These are phyloP conservation scores for Mirounga angustirostris DNA, from an alignment of 2,113 vertebrate genomes.

Conservation along the genomic window DNA sequence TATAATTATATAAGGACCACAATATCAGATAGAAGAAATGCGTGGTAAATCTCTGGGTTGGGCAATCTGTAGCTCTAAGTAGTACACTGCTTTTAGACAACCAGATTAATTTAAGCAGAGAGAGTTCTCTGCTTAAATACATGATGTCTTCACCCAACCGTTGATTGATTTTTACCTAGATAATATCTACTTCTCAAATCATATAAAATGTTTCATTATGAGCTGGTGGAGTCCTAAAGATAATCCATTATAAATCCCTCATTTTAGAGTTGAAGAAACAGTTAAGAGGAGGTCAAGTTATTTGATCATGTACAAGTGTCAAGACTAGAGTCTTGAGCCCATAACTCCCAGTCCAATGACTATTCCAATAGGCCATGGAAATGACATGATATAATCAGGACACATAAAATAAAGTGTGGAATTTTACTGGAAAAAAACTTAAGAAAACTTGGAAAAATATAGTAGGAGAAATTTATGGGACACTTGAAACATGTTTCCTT, in stretches of 20 bases:
- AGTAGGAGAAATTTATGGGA: background rate
- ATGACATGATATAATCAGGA: background rate
- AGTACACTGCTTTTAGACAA: background rate
- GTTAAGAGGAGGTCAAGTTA: background rate
- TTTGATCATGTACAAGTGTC: background rate
- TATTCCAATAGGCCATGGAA: background rate
- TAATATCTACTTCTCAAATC: background rate
- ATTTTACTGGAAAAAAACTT: background rate
- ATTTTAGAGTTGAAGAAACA: background rate
- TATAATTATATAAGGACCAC: background rate
- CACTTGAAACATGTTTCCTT: background rate
- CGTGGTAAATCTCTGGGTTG: background rate
- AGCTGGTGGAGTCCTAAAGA: background rate
- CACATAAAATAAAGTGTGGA: background rate
- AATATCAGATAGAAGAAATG: background rate
- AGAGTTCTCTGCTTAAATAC: background rate
- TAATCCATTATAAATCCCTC: background rate
- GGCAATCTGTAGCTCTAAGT: background rate
- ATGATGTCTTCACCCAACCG: background rate
- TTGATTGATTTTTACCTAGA: background rate
- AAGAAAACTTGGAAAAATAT: background rate
- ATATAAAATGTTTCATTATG: background rate
- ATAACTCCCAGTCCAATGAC: background rate
- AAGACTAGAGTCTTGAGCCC: background rate
- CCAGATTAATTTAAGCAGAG: background rate